phyloP scores from a whole-genome alignment of 2,888 invertebrate species.

The Pantelozetes paolii region DNA sequence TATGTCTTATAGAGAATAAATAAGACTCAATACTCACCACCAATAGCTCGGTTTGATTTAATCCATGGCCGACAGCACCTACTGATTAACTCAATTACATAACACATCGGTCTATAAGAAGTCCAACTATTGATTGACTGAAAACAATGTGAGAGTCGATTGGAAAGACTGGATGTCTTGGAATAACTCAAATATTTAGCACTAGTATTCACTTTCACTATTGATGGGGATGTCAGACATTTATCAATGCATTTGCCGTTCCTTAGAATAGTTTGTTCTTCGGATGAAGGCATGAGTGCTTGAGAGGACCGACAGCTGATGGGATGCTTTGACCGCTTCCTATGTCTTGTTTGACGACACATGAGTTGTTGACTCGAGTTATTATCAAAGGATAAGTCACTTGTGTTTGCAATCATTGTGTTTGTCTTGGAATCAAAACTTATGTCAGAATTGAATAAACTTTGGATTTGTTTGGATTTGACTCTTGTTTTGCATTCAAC shows the following conservation, averaged over 20 bases:
- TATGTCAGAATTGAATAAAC: background rate
- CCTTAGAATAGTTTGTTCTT: background rate
- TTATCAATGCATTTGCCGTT: background rate
- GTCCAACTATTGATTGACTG: constrained; percentile 20
- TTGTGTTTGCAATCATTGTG: background rate
- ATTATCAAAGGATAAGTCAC: constrained; percentile 6
- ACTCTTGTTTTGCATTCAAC: background rate
- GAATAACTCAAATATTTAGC: background rate
- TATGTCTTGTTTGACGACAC: constrained; percentile 25
- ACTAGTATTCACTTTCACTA: constrained; percentile 18
- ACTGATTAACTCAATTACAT: background rate
- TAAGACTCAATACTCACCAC: background rate
- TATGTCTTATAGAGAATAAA: background rate
- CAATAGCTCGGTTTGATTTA: background rate
- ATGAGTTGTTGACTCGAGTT: background rate
- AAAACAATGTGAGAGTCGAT: background rate
- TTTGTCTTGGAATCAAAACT: background rate
- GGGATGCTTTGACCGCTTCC: background rate
- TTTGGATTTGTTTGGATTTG: background rate
- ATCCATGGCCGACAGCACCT: constrained; percentile 23
- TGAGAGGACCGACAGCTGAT: background rate
- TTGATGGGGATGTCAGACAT: background rate
- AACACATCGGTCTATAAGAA: constrained; percentile 4
- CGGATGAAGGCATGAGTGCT: background rate
- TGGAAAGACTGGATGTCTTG: background rate